Percentiles rank a stretch among this genome's conserved stretches.
Evolutionary conservation across 2,797 vertebrate species (phyloP).

Genomic region (Chloroceryle amazona): DNA sequence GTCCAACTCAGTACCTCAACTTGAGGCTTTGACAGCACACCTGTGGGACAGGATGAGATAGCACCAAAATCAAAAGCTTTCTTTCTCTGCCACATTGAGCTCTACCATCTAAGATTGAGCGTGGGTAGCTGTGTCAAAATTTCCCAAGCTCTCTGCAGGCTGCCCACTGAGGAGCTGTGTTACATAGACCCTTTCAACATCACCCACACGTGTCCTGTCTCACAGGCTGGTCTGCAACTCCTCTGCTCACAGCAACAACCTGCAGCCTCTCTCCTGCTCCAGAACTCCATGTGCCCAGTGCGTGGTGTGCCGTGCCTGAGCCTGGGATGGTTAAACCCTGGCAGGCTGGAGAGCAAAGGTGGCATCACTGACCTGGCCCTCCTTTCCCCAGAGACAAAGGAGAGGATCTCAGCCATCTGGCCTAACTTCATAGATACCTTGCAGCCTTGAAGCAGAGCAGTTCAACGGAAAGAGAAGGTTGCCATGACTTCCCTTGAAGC

Average conservation of each 20-base stretch:
- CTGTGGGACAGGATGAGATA: neutral
- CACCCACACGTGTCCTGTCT: neutral
- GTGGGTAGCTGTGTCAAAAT: neutral
- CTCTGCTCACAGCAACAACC: neutral
- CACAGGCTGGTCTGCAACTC: neutral
- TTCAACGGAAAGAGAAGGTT: rapidly evolving
- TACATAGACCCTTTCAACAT: neutral
- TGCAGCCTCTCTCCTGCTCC: neutral
- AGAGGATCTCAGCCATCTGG: neutral
- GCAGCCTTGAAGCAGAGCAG: neutral
- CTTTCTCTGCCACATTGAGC: neutral
- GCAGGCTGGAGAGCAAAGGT: neutral
- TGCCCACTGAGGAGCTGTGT: neutral
- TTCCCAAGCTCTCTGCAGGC: neutral
- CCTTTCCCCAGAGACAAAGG: rapidly evolving
- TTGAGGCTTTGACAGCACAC: neutral
- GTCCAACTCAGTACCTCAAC: neutral
- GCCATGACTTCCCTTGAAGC: neutral
- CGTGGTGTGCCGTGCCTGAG: neutral
- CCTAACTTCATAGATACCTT: neutral
- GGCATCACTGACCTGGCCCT: neutral
- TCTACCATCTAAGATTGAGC: neutral
- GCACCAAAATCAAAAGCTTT: neutral
- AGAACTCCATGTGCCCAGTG: rapidly evolving
- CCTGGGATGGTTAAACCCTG: neutral